Base-by-base conservation (phyloP, 2,113 vertebrate species). In the Girardinichthys multiradiatus region DNA sequence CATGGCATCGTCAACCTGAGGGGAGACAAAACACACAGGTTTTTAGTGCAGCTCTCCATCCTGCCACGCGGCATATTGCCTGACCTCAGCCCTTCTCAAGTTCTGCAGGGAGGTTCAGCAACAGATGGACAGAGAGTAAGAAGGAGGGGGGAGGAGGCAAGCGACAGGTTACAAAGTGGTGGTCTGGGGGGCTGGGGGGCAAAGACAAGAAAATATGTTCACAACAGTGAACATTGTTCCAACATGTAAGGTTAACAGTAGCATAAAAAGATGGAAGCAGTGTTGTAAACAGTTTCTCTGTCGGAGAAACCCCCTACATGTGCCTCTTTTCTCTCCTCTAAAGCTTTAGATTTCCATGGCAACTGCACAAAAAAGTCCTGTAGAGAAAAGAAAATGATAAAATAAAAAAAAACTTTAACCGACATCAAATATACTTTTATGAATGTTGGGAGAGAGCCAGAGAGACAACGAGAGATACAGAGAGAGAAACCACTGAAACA, bases 1-100 rank as follows among this genome's bases (percentile, higher is more conserved):
- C 98, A 99, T 99, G 72, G 98, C 98, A n/a, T 99, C 98, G 0
- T 99, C 98, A 79, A 99, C 98, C 98, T 99, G 93, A 86, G 92
- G 61, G 58, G 29, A 83, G 62, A 90, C 83, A 89, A 91, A 87
- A 81, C 86, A 85, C 68, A 86, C 67, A 14, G 24, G 58, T 74
- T 83, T 77, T 81, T 84, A 74, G 84, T 57, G 33, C n/a, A 1
- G 35, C 2, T 37, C 74, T 72, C 85, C 62, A 69, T 77, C 74
- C 73, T 51, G 81, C 83, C 90, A 91, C 72, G 62, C 80, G 68
- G 82, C 90, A 87, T 87, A 89, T 90, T 89, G 90, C 90, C 89
- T 91, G 91, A 91, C 90, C 91, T 92, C 91, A 92, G 85, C 88
- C 90, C 91, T 87, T 91, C 91, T 91, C 90, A 90, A 86, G 91